These are phyloP conservation scores for Clupea harengus DNA, from an alignment of 2,113 vertebrate genomes.

Conservation along the genomic window DNA sequence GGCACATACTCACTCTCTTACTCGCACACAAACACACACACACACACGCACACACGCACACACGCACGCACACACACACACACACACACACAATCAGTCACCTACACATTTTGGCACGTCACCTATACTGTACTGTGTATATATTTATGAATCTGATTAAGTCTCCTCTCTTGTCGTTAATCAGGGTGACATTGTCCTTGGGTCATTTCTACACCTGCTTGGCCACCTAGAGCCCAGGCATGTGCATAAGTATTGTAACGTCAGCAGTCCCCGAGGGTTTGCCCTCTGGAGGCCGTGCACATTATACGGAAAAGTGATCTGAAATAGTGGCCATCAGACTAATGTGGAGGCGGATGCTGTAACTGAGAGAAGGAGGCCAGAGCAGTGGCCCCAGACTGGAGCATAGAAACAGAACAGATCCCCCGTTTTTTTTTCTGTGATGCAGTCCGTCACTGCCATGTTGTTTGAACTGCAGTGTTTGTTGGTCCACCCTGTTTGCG, in stretches of 20 bases:
- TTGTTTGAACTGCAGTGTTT: background rate
- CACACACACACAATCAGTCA: background rate
- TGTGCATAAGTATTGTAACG: background rate
- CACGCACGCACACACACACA: background rate
- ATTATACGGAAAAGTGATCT: background rate
- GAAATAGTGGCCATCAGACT: background rate
- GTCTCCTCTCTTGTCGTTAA: conserved; percentile 4
- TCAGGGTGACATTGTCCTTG: conserved; percentile 19
- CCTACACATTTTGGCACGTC: background rate
- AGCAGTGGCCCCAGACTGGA: background rate
- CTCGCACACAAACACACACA: background rate
- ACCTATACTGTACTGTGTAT: background rate
- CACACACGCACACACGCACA: background rate
- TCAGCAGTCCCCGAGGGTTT: background rate
- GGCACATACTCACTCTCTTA: background rate
- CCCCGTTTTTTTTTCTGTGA: background rate
- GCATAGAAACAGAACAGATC: background rate
- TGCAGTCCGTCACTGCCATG: background rate
- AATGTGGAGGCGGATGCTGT: background rate
- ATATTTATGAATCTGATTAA: conserved; percentile 14
- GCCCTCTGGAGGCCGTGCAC: background rate
- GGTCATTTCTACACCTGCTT: background rate
- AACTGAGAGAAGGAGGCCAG: background rate
- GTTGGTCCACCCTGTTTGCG: background rate
- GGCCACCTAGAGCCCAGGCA: background rate